Evolutionary conservation across 2,888 invertebrate species (phyloP), one percentile per base, ranked within the genome.

Genomic region (Oscheius sp.): DNA sequence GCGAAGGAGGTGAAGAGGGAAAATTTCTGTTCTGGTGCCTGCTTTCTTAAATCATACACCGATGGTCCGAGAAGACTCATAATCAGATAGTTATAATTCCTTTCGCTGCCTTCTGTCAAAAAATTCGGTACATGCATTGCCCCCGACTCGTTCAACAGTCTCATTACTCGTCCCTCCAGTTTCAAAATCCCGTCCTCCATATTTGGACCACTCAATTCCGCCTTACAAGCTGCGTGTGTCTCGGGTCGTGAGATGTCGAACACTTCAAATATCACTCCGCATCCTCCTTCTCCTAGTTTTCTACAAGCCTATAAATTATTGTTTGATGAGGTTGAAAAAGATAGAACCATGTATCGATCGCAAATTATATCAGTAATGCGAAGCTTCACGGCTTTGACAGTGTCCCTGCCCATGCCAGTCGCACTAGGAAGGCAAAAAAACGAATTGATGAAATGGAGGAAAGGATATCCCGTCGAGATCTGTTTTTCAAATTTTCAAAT

Each of bases 41-140:
- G 65, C 4, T 62, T 32, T 45, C 73, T 50, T 30, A 75, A 66
- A 22, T 67, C 69, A 36, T 68, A 68, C 14, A 75, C 57, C 32
- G 75, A 75, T 5, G 75, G 75, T 41, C 75, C 75, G 12, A 75
- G 49, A 1, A 75, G 70, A 2, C 68, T 72, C 75, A 75, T 75
- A 9, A 75, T 71, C 8, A 75, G 14, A 30, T 67, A 75, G 47
- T 71, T 68, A 54, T 75, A 73, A 45, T 73, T 75, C 12, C 45
- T 20, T 33, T 47, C 47, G 22, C 64, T 64, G 30, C 75, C 75
- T 50, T 71, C 69, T 24, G 69, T 72, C 8, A 75, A 41, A 8
- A 71, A 47, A 8, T 67, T 51, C 2, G 69, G 72, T 22, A 41
- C 47, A 32, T 75, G 75, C 2, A 62, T 38, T 0, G 75, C 66